Percentiles rank a stretch among this genome's conserved stretches.
Conservation (phyloP, 1,140 invertebrate species). For the Eupristina koningsbergeri region DNA sequence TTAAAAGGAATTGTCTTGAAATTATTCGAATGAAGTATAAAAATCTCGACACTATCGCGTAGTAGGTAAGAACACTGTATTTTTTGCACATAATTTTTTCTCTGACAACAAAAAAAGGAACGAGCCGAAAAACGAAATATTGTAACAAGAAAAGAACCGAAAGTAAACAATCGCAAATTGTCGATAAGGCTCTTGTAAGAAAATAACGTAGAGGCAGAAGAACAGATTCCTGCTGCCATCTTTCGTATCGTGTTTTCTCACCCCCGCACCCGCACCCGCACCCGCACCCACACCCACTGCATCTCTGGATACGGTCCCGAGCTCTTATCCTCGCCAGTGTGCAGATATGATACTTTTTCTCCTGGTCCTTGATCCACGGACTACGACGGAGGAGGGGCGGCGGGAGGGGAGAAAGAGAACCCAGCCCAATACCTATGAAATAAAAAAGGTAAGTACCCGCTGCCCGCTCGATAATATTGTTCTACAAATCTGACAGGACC, state of each 20-base stretch:
- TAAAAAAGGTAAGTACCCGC: slow-evolving; percentile 49
- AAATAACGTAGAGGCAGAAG: slow-evolving; percentile 27
- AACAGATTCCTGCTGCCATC: slow-evolving; percentile 21
- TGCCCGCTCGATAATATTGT: slow-evolving; percentile 64
- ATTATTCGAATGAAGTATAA: slow-evolving; percentile 39
- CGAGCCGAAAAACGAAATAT: background rate
- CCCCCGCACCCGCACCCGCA: background rate
- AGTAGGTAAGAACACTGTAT: slow-evolving; percentile 21
- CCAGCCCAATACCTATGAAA: slow-evolving; percentile 35
- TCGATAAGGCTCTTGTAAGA: slow-evolving; percentile 40
- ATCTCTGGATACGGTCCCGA: background rate
- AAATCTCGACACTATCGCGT: slow-evolving; percentile 3
- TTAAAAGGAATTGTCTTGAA: slow-evolving; percentile 13
- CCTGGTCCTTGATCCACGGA: background rate
- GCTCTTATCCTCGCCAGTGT: slow-evolving; percentile 6
- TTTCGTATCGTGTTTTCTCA: slow-evolving; percentile 39
- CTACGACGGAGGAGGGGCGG: background rate
- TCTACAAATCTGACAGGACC: slow-evolving; percentile 62
- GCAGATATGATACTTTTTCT: slow-evolving; percentile 21
- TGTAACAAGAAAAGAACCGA: slow-evolving; percentile 32
- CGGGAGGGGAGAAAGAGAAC: background rate
- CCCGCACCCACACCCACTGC: background rate
- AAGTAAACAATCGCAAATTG: slow-evolving; percentile 48
- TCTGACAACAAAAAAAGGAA: background rate
- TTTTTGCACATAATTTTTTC: slow-evolving; percentile 31